Evolutionary conservation across 2,113 vertebrate genomes (phyloP), one percentile per base, ranked within the genome.

Genomic region (Anthoscopus minutus): DNA sequence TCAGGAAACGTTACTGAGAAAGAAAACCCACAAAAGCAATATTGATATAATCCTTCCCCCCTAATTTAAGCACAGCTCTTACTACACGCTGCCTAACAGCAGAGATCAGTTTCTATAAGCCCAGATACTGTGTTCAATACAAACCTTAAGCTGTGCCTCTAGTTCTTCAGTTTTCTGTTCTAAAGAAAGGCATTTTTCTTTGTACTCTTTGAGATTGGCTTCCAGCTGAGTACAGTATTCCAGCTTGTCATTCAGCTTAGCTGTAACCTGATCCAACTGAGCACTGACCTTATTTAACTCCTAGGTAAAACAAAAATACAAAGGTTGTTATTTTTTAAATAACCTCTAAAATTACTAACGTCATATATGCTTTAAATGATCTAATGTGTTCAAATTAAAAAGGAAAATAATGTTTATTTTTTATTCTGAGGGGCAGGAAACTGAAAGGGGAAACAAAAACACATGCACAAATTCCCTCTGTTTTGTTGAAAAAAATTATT

Each of bases 151-250:
- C 45, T 98, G 98, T 31, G 97, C 98, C 96, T 99, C 98, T 50
- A 99, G 96, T 38, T 98, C 98, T 97, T 99, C 99, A 3, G 87
- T 94, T 72, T 97, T 98, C 92, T 99, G 99, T 47, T 99, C 99
- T 88, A 99, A 98, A 88, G 97, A 96, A 95, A 99, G 95, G 23
- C 96, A 87, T 89, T 99, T 99, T 96, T 99, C 99, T 97, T 98
- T 99, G 96, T 97, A 96, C 62, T 99, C 99, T 94, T 99, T 99
- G 66, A 99, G 97, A 86, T 6, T 97, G 93, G 94, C 85, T 96
- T 99, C 99, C 82, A 99, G 94, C 96, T 99, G 99, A 82, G 83
- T 93, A 93, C 98, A 98, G 76, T 98, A 98, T 57, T 99, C 99
- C 76, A 98, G 98, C 78, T 98, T 99, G 81, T 99, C 98, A 88